Conservation (phyloP, 2,888 invertebrate species). For the Anorthoa munda region DNA sequence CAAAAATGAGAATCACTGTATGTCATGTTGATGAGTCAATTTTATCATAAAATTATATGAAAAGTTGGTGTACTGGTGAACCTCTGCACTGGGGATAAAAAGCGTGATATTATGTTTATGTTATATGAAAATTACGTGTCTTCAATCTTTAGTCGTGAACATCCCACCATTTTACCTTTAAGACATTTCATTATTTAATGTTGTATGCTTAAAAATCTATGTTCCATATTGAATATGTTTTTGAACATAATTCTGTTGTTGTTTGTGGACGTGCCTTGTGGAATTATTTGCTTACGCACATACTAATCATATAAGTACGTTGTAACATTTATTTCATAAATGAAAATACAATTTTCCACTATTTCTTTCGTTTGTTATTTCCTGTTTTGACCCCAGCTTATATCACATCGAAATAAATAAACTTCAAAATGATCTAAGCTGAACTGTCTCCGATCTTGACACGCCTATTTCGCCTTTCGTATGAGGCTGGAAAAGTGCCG, state of each 20-base stretch:
- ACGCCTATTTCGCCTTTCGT: no score
- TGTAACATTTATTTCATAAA: slow-evolving; percentile 2
- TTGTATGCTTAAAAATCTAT: slow-evolving; percentile 30
- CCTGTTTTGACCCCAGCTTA: not conserved
- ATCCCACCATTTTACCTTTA: slow-evolving; percentile 60
- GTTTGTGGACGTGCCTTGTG: slow-evolving; percentile 13
- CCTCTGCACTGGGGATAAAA: no score
- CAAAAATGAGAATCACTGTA: slow-evolving; percentile 1
- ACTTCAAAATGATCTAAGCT: not conserved
- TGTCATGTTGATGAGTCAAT: slow-evolving; percentile 31
- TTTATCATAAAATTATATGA: slow-evolving; percentile 17
- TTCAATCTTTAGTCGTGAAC: slow-evolving; percentile 51
- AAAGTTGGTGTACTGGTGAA: no score
- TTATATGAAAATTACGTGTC: slow-evolving; percentile 30
- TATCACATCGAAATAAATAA: not conserved
- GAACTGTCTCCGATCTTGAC: no score
- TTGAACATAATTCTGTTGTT: slow-evolving; percentile 24
- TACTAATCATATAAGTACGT: slow-evolving; percentile 7
- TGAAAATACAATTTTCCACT: slow-evolving; percentile 38
- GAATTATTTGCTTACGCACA: slow-evolving; percentile 21
- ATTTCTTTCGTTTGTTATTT: slow-evolving; percentile 13
- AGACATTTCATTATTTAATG: slow-evolving; percentile 33
- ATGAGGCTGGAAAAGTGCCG: no score
- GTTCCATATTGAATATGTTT: slow-evolving; percentile 15
- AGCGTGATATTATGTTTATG: no score